Base-by-base conservation (phyloP, 2,888 invertebrate genomes). In the Hipparchia sbordonii region DNA sequence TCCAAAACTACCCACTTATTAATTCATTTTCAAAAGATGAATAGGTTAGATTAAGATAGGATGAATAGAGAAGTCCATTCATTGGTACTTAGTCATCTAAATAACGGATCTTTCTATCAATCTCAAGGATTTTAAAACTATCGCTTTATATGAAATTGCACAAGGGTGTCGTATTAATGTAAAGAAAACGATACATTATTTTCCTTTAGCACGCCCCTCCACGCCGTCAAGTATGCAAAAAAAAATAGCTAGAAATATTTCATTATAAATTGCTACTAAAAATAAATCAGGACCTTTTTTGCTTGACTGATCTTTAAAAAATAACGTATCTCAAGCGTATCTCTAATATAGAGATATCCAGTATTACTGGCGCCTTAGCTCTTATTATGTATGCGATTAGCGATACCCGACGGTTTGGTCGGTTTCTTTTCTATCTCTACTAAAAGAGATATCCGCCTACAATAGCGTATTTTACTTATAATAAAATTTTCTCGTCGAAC, bases 381-480 rank as follows among this genome's bases (percentile, higher is more conserved):
- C 23, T 45, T 61, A 63, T 23, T 48, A 48, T 23, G 63, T 39
- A 39, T 39, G 39, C 39, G 39, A 39, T 39, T 23, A 23, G 23
- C 62, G 7, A 56, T 56, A 56, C 8, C 13, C 13, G 9, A 48
- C 48, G 46, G 13, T 8, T 6, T 23, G 23, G 13, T 48, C 45
- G 48, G 13, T 48, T 56, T 54, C n/a, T 65, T 1, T 66, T 54
- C 12, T 66, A n/a, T 39, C 23, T 8, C 39, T 45, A 66, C n/a
- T 54, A 66, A 51, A 9, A 67, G 66, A 57, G 39, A 39, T 33
- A 68, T 48, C 23, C 12, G 67, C 67, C 67, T 46, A 48, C 59
- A 33, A 57, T 51, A 60, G 46, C 10, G 45, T 10, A 56, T 39
- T 67, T 56, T 33, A 56, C 67, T 56, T 57, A 54, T 8, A 68